phyloP scores from a whole-genome alignment of 2,888 invertebrate genomes.

The Ichneumoninae sp. region DNA sequence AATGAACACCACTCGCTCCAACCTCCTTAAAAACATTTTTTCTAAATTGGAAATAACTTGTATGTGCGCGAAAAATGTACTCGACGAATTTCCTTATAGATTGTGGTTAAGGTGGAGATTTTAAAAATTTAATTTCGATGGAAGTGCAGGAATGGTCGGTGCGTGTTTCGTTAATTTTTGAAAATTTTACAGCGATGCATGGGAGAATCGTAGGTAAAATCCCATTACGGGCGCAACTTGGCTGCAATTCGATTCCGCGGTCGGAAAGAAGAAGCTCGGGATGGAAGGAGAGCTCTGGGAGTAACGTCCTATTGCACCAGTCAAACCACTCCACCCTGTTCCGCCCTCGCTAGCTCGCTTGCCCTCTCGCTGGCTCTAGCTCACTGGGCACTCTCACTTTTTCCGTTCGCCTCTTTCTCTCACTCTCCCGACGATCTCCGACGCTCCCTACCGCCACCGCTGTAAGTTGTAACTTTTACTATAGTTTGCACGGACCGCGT shows the following conservation, averaged over 20 bases:
- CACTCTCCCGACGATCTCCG: constrained; percentile 52
- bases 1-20: too few species aligned
- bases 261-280: constrained; percentile 62
- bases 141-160: too few species aligned
- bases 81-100: too few species aligned
- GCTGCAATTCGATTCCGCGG: constrained; percentile 12
- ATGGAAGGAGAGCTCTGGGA: constrained; percentile 66
- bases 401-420: constrained; percentile 44
- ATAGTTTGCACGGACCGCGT: neutral
- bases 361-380: constrained; percentile 37
- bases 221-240: neutral
- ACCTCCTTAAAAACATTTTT: too few species aligned
- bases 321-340: constrained; percentile 74
- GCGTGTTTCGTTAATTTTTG: too few species aligned
- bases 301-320: constrained; percentile 81
- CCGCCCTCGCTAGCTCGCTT: constrained; percentile 60
- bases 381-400: constrained; percentile 45
- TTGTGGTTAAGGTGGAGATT: too few species aligned
- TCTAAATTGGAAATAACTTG: too few species aligned
- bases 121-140: too few species aligned
- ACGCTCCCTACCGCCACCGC: constrained; percentile 9
- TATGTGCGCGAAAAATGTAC: too few species aligned
- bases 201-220: neutral
- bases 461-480: constrained; percentile 10
- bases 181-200: too few species aligned